A percentile compares a stretch with the other conserved stretches of the same genome.
phyloP scores from a whole-genome alignment of 2,888 invertebrate species.

The Agrochola circellaris region DNA sequence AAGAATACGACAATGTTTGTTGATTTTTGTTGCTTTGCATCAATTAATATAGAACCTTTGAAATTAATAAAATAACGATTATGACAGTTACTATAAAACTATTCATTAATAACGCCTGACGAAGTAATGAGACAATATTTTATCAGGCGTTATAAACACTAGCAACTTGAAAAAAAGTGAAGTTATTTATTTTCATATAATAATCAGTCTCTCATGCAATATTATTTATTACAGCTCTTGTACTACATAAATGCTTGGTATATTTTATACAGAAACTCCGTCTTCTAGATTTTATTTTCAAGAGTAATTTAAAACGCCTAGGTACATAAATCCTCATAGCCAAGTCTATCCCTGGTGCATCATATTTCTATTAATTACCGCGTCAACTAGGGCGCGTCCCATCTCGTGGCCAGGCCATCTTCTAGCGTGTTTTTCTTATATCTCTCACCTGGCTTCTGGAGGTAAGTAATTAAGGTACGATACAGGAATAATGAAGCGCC shows the following conservation, averaged over 20 bases:
- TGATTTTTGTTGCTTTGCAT: not conserved
- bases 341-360: slow-evolving; percentile 72
- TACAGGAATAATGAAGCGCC: slow-evolving; percentile 27
- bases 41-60: not conserved
- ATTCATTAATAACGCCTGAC: not conserved
- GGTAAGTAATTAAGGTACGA: slow-evolving; percentile 49
- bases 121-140: not conserved
- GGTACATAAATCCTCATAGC: not conserved
- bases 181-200: not conserved
- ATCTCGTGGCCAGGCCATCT: slow-evolving; percentile 73
- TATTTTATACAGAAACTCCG: not conserved
- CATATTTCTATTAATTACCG: slow-evolving; percentile 86
- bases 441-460: slow-evolving; percentile 29
- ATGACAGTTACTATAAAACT: not conserved
- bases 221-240: not conserved
- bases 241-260: not conserved
- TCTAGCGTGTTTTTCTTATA: slow-evolving; percentile 66
- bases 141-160: not conserved
- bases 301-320: slow-evolving; percentile 11
- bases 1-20: not conserved
- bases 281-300: not conserved
- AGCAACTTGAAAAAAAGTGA: not conserved
- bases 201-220: not conserved
- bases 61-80: not conserved
- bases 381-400: slow-evolving; percentile 82